A percentile compares a stretch with the other conserved stretches of the same genome.
phyloP scores from a whole-genome alignment of 92 coral and sea anemone genomes.

The Bergia puertoricense region DNA sequence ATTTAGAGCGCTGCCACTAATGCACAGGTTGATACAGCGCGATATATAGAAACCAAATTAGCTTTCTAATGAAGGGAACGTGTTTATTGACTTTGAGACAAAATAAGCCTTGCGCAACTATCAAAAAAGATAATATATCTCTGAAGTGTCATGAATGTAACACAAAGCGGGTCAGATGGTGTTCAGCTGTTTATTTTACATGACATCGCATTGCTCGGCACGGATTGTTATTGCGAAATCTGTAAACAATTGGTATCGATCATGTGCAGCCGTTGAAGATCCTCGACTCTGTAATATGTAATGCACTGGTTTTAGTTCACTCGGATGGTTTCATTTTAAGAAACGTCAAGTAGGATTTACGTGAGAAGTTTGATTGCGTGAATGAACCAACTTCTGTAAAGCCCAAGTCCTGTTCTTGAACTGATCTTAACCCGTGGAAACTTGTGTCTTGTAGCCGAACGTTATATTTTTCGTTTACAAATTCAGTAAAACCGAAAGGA shows the following conservation, averaged over 20 bases:
- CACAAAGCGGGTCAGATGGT: conserved; percentile 1
- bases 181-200: conserved; percentile 14
- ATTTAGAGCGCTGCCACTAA: conserved; percentile 17
- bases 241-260: background rate
- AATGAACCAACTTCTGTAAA: too few relatives aligned
- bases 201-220: background rate
- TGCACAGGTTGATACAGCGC: conserved; percentile 36
- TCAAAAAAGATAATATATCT: background rate
- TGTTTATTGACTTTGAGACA: conserved; percentile 34
- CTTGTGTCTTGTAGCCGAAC: too few relatives aligned
- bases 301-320: background rate
- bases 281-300: background rate
- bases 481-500: too few relatives aligned
- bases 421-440: too few relatives aligned
- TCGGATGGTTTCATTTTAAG: background rate
- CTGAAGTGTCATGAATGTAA: conserved; percentile 2
- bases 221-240: conserved; percentile 23
- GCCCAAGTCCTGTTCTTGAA: too few relatives aligned
- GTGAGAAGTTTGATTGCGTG: too few relatives aligned
- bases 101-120: background rate
- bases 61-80: conserved; percentile 29
- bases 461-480: too few relatives aligned
- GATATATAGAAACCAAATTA: conserved; percentile 37
- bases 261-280: background rate
- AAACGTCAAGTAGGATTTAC: too few relatives aligned